Evolutionary conservation across 2,888 invertebrate species (phyloP).

Genomic region (Platerodrilus igneus): DNA sequence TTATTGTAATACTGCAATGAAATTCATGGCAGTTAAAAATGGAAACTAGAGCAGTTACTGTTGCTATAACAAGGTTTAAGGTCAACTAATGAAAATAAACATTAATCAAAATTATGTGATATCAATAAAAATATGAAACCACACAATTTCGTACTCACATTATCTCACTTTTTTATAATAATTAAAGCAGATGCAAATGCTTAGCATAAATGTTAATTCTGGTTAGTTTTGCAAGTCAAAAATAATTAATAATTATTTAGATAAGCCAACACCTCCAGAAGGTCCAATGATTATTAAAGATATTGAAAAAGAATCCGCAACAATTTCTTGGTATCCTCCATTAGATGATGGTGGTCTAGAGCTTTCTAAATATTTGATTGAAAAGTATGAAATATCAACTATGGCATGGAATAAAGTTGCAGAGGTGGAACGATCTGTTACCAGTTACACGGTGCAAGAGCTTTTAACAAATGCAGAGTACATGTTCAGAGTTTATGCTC

Average conservation of each 20-base stretch:
- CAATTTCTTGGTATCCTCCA: conserved; percentile 81
- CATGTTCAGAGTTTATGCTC: conserved; percentile 84
- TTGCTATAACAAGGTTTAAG: too few relatives aligned
- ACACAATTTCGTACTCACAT: too few relatives aligned
- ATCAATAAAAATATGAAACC: too few relatives aligned
- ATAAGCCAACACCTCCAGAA: conserved; percentile 20
- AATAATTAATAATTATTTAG: conserved; percentile 7
- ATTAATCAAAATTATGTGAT: too few relatives aligned
- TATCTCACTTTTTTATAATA: too few relatives aligned
- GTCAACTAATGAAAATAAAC: too few relatives aligned
- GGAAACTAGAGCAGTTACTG: too few relatives aligned
- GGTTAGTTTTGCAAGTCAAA: too few relatives aligned
- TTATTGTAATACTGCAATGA: too few relatives aligned
- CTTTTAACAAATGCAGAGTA: conserved; percentile 83
- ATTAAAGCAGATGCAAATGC: too few relatives aligned
- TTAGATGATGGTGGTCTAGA: conserved; percentile 78
- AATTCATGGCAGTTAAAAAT: too few relatives aligned
- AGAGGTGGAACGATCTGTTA: conserved; percentile 71
- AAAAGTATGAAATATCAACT: conserved; percentile 72
- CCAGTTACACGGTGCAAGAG: conserved; percentile 77
- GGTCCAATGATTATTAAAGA: conserved; percentile 55
- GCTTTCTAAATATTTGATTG: conserved; percentile 83
- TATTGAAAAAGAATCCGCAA: conserved; percentile 79
- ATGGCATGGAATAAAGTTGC: conserved; percentile 83
- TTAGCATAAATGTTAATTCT: too few relatives aligned